Evolutionary conservation across 2,113 vertebrate genomes (phyloP).

Genomic region (Albula glossodonta): DNA sequence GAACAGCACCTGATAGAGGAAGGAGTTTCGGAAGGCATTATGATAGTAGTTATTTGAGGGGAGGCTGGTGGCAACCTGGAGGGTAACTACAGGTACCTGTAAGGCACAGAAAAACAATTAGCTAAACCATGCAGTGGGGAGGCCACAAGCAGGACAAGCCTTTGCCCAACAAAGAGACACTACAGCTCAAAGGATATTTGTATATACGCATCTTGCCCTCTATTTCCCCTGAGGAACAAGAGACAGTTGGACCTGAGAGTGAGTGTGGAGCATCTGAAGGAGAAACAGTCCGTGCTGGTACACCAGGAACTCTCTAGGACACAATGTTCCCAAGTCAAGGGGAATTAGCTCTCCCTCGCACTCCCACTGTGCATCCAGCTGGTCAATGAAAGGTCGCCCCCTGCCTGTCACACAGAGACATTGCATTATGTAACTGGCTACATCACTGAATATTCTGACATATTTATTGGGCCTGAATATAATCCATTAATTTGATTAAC

Average conservation of each 20-base stretch:
- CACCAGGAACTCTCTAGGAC: slow-evolving; percentile 74
- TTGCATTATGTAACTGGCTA: background rate
- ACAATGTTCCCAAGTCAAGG: slow-evolving; percentile 64
- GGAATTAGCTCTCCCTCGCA: slow-evolving; percentile 66
- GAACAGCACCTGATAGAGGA: slow-evolving; percentile 82
- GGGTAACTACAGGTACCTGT: slow-evolving; percentile 74
- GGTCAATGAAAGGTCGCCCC: slow-evolving; percentile 54
- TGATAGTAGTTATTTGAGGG: slow-evolving; percentile 65
- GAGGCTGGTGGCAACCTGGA: slow-evolving; percentile 77
- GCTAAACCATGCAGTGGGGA: background rate
- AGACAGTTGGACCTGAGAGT: slow-evolving; percentile 25
- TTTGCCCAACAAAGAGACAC: too few relatives aligned
- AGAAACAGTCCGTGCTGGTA: slow-evolving; percentile 80
- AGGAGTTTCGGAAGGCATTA: slow-evolving; percentile 79
- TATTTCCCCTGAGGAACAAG: background rate
- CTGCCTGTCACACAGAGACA: slow-evolving; percentile 46
- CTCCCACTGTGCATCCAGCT: slow-evolving; percentile 63
- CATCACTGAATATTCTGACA: background rate
- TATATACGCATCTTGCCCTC: background rate
- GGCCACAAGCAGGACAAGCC: too few relatives aligned
- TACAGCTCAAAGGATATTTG: background rate
- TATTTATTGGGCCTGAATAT: background rate
- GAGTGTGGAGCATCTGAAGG: slow-evolving; percentile 65
- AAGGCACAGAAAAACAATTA: slow-evolving; percentile 12
- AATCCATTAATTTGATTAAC: too few relatives aligned